A percentile compares a stretch with the other conserved stretches of the same genome.
Conservation (phyloP, 2,113 vertebrate species). For the Mystacornis crossleyi region DNA sequence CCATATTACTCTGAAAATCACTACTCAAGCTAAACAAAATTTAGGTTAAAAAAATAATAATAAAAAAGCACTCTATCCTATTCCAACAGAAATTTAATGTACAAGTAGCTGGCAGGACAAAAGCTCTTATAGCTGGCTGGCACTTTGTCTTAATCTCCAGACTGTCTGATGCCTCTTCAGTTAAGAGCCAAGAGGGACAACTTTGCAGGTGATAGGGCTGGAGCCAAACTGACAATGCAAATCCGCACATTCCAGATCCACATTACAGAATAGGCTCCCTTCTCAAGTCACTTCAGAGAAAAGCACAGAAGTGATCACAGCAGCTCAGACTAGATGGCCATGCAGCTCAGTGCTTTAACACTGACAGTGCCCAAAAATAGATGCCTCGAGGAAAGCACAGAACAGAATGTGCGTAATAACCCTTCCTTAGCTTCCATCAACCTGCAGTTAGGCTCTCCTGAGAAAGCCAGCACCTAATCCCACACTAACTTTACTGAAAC, state of each 20-base stretch:
- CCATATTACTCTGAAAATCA: neutral
- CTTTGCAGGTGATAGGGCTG: neutral
- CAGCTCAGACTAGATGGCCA: neutral
- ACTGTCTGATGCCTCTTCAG: neutral
- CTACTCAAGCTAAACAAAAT: neutral
- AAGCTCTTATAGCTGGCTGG: neutral
- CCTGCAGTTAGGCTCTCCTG: neutral
- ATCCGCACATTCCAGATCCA: neutral
- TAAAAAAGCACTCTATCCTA: neutral
- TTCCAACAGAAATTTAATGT: neutral
- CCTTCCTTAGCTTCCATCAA: neutral
- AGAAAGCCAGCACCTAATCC: neutral
- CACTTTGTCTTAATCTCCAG: neutral
- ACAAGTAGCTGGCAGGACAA: neutral
- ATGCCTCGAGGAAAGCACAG: neutral
- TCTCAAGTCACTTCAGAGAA: neutral
- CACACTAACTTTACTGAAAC: neutral
- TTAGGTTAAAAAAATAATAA: neutral
- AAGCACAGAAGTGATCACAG: neutral
- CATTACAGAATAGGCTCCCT: neutral
- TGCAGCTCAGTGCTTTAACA: neutral
- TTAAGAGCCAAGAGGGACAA: neutral
- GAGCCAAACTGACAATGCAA: neutral
- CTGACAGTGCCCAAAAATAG: neutral
- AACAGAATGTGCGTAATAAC: neutral